These are phyloP conservation scores for Coelopa frigida DNA, from an alignment of 1,140 invertebrate species.

Conservation along the genomic window DNA sequence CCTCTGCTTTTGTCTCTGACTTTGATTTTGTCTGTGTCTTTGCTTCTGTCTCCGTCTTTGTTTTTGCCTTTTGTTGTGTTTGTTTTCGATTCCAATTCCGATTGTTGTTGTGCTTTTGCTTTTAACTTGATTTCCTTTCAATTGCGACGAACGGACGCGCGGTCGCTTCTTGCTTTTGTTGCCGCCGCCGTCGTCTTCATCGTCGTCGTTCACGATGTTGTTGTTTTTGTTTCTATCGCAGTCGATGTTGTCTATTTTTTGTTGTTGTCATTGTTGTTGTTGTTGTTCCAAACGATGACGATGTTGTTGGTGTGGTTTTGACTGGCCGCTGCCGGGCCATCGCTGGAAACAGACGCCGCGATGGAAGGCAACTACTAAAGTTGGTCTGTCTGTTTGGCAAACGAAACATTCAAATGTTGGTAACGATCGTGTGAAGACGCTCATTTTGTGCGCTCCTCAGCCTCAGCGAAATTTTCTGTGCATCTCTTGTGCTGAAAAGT, in stretches of 20 bases:
- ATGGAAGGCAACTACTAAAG: conserved; percentile 36
- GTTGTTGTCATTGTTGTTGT: conserved; percentile 19
- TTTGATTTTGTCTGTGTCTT: too few relatives aligned
- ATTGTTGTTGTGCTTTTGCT: too few relatives aligned
- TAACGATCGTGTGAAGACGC: conserved; percentile 44
- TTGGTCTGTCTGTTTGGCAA: conserved; percentile 41
- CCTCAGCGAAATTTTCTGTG: conserved; percentile 17
- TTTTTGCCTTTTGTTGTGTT: too few relatives aligned
- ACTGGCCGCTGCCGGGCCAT: conserved; percentile 20
- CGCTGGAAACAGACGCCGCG: conserved; percentile 1
- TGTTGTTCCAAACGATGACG: conserved; percentile 21
- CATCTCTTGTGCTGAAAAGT: conserved; percentile 3
- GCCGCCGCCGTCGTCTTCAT: neutral
- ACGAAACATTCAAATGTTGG: conserved; percentile 45
- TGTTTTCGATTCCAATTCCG: too few relatives aligned
- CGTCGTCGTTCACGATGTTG: conserved; percentile 5
- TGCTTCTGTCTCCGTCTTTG: too few relatives aligned
- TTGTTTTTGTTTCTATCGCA: conserved; percentile 17
- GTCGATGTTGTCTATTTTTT: conserved; percentile 9
- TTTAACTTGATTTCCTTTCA: too few relatives aligned
- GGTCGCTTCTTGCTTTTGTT: too few relatives aligned
- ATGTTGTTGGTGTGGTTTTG: too few relatives aligned
- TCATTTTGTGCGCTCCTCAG: conserved; percentile 24
- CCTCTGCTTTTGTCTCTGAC: too few relatives aligned
- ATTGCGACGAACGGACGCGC: too few relatives aligned